phyloP scores from a whole-genome alignment of 2,888 invertebrate genomes.

The Apamea sordens region DNA sequence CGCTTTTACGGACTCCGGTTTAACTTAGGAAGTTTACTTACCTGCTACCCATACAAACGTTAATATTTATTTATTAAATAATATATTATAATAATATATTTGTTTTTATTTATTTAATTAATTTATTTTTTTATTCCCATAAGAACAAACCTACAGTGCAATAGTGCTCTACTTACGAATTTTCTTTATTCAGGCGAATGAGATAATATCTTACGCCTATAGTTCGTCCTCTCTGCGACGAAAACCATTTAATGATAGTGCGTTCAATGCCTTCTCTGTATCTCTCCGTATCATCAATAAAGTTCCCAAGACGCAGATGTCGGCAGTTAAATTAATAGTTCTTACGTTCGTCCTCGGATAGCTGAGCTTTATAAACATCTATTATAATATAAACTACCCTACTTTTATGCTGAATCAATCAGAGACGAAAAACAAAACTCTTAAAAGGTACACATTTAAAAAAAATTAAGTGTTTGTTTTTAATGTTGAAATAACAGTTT shows the following conservation, averaged over 20 bases:
- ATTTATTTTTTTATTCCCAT: too few relatives aligned
- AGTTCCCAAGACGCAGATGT: constrained; percentile 54
- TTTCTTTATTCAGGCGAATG: neutral
- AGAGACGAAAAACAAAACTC: neutral
- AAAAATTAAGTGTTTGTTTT: too few relatives aligned
- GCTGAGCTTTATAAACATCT: constrained; percentile 38
- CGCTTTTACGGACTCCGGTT: neutral
- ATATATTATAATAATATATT: too few relatives aligned
- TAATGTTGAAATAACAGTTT: too few relatives aligned
- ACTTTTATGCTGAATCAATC: constrained; percentile 27
- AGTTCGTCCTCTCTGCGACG: neutral
- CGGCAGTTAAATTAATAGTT: constrained; percentile 59
- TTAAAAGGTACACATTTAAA: too few relatives aligned
- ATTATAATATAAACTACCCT: constrained; percentile 20
- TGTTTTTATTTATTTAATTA: too few relatives aligned
- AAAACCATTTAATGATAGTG: constrained; percentile 22
- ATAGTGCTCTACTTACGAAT: neutral
- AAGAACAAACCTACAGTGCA: neutral
- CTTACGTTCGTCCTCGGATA: constrained; percentile 37
- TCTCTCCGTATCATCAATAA: constrained; percentile 62
- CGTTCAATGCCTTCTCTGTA: constrained; percentile 47
- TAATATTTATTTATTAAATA: too few relatives aligned
- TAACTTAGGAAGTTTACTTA: neutral
- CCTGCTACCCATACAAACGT: neutral
- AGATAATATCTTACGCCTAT: neutral